phyloP scores from a whole-genome alignment of 2,888 invertebrate species.

The Ennomos erosarius region DNA sequence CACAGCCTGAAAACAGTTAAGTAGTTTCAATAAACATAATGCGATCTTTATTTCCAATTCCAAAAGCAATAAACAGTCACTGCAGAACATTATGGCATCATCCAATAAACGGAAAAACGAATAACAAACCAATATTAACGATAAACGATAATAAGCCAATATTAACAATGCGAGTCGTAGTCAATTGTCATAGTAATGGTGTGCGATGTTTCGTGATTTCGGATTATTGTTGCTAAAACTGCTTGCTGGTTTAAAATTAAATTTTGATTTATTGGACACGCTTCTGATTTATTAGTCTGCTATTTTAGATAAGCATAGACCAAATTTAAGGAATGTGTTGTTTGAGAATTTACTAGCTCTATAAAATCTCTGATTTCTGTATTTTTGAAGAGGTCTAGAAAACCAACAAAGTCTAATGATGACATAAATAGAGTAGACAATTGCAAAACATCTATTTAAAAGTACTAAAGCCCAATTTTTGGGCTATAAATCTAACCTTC shows the following conservation, averaged over 20 bases:
- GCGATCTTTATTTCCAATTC: slow-evolving; percentile 12
- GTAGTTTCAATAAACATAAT: slow-evolving; percentile 10
- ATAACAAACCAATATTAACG: slow-evolving; percentile 23
- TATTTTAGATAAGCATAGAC: no score
- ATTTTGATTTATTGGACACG: background rate
- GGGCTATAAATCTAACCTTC: no score
- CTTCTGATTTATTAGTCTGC: background rate
- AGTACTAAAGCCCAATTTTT: no score
- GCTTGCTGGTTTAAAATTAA: background rate
- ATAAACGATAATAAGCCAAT: slow-evolving; percentile 26
- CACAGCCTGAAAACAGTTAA: background rate
- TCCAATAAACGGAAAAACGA: slow-evolving; percentile 27
- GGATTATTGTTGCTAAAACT: background rate
- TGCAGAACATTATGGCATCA: slow-evolving; percentile 22
- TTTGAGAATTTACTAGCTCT: background rate
- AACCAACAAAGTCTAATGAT: no score
- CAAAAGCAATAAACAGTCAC: slow-evolving; percentile 23
- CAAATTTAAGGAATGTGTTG: no score
- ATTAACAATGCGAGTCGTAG: slow-evolving; percentile 26
- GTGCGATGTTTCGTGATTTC: slow-evolving; percentile 30
- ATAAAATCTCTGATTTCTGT: no score
- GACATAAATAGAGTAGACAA: no score
- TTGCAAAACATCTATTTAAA: no score
- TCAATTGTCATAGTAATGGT: slow-evolving; percentile 29
- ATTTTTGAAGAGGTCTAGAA: no score